phyloP scores from a whole-genome alignment of 2,113 vertebrate genomes.

The Cyphomyrus plagiostoma region DNA sequence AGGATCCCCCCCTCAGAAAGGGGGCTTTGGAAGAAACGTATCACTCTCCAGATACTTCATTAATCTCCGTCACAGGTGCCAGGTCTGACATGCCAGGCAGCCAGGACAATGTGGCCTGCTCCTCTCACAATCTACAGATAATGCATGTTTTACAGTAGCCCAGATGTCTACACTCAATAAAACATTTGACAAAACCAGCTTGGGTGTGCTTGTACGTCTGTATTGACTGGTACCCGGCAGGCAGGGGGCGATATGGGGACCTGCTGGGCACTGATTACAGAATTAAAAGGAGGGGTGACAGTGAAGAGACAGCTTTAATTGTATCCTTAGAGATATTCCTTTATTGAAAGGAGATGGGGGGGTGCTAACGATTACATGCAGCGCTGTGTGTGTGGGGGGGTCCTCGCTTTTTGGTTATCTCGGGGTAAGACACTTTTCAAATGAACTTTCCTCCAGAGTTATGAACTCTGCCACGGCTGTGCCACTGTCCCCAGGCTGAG shows the following conservation, averaged over 20 bases:
- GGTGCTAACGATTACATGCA: conserved; percentile 66
- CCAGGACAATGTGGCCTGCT: conserved; percentile 95
- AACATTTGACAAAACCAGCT: conserved; percentile 89
- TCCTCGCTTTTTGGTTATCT: conserved; percentile 14
- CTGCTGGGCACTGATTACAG: conserved; percentile 98
- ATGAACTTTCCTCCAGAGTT: conserved; percentile 27
- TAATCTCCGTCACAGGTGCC: conserved; percentile 92
- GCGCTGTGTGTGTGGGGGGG: conserved; percentile 65
- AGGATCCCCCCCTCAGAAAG: conserved; percentile 89
- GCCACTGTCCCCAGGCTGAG: neutral
- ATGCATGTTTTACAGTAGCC: conserved; percentile 87
- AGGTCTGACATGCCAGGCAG: conserved; percentile 94
- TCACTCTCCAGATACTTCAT: conserved; percentile 99
- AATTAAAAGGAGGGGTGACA: conserved; percentile 89
- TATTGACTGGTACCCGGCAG: conserved; percentile 91
- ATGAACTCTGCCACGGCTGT: neutral
- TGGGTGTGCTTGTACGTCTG: conserved; percentile 99
- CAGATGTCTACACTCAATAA: conserved; percentile 91
- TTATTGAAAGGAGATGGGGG: conserved; percentile 74
- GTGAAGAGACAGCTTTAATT: conserved; percentile 79
- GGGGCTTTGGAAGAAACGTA: conserved; percentile 88
- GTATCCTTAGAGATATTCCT: conserved; percentile 78
- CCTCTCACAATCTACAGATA: conserved; percentile 86
- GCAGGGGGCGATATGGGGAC: conserved; percentile 88
- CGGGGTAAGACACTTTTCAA: conserved; percentile 45